Base-by-base conservation (phyloP, 2,888 invertebrate genomes). In the Volucella inanis region DNA sequence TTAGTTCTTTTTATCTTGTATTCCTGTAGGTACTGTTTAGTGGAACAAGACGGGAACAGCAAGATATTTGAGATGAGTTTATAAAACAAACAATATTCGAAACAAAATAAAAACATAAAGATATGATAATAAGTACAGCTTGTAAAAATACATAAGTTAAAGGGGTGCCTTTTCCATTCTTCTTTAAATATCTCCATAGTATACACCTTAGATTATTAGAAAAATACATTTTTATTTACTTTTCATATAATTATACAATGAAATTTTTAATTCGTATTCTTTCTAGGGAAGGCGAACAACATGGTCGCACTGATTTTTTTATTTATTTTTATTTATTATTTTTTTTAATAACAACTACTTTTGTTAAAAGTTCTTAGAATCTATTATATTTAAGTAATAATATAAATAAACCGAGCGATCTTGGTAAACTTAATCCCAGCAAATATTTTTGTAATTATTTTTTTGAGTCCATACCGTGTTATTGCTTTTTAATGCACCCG, bases 401-500 rank as follows among this genome's bases (percentile, higher is more conserved):
- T 81, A 77, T 31, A 85, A 85, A 81, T 80, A 57, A 80, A 81
- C 67, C 79, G 80, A 85, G 85, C 85, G 85, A 85, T 81, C 85
- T 72, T 85, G 65, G 76, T 85, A 81, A 85, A 85, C 85, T 71
- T 71, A 85, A 85, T 85, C 85, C 85, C 85, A 85, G 85, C 85
- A 85, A 85, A 85, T 85, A 85, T 85, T 85, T 85, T 80, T 79
- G 3, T 67, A 12, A 57, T 18, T 84, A 59, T 79, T 68, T 64
- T 49, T 14, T 68, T 57, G 62, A 47, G 70, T 75, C 47, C 49
- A 55, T 61, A 15, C 38, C 62, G 15, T 52, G 10, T 55, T 49
- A 49, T 49, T 49, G 49, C 14, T 49, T 49, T 49, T 2, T 14
- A 43, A 55, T 38, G 38, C 39, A 55, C 38, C 38, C 12, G 55